Conservation (phyloP, 2,888 invertebrate species). For the Platycnemis pennipes region DNA sequence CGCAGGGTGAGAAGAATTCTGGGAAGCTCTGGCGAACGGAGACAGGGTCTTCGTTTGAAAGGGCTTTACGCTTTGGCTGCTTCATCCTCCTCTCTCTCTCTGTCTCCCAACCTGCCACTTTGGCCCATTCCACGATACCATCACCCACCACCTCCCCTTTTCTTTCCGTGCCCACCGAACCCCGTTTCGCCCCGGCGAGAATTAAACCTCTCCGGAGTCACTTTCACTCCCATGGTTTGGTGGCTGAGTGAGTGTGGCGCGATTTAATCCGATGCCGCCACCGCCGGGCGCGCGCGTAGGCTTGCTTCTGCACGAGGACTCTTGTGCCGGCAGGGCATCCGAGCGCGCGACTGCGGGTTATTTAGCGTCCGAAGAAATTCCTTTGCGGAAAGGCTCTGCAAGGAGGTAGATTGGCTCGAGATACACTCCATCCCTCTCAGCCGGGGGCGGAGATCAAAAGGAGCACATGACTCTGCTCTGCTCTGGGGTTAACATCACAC, state of each 20-base stretch:
- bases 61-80: neutral
- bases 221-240: conserved; percentile 37
- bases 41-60: neutral
- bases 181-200: neutral
- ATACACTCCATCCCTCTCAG: neutral
- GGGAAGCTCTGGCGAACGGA: neutral
- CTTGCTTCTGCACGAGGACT: neutral
- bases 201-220: conserved; percentile 50
- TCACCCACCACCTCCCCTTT: too few species aligned
- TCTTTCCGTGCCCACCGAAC: neutral
- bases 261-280: conserved; percentile 28
- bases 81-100: neutral
- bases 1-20: neutral
- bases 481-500: neutral
- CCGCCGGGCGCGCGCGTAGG: neutral
- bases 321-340: neutral
- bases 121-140: neutral
- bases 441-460: too few species aligned
- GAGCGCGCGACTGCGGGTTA: neutral
- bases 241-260: neutral
- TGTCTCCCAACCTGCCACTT: neutral
- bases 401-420: neutral
- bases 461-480: neutral
- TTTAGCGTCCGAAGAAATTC: neutral
- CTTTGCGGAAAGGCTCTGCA: neutral